A percentile compares a stretch with the other conserved stretches of the same genome.
phyloP scores from a whole-genome alignment of 2,113 vertebrate genomes.

The Nipponia nippon region DNA sequence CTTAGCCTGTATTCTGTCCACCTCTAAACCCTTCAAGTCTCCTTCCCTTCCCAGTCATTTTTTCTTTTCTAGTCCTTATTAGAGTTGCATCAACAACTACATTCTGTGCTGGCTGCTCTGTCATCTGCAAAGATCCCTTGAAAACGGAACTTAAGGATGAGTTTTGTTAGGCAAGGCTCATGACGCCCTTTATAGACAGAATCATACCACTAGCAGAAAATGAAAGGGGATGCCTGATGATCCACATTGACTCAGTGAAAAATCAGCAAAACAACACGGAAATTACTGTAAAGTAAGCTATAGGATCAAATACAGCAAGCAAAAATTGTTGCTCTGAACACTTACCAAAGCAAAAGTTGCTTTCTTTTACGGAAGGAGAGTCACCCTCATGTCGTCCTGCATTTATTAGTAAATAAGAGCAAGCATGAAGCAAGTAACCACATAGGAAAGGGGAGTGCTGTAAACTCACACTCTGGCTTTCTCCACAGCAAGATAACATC shows the following conservation, averaged over 20 bases:
- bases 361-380: not conserved
- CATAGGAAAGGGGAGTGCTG: not conserved
- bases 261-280: not conserved
- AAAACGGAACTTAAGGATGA: not conserved
- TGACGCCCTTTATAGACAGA: not conserved
- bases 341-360: not conserved
- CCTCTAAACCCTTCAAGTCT: not conserved
- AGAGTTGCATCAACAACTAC: not conserved
- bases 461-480: not conserved
- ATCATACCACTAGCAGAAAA: not conserved
- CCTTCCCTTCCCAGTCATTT: not conserved
- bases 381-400: not conserved
- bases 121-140: not conserved
- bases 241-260: not conserved
- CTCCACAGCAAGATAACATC: not conserved
- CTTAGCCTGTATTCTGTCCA: not conserved
- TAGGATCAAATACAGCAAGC: not conserved
- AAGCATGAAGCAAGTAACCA: not conserved
- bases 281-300: not conserved
- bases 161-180: not conserved
- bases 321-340: not conserved
- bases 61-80: not conserved
- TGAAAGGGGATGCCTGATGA: not conserved
- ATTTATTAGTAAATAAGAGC: not conserved
- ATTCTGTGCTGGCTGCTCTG: not conserved